A percentile compares a stretch with the other conserved stretches of the same genome.
Evolutionary conservation across 2,113 vertebrate genomes (phyloP).

Genomic region (Columba livia): DNA sequence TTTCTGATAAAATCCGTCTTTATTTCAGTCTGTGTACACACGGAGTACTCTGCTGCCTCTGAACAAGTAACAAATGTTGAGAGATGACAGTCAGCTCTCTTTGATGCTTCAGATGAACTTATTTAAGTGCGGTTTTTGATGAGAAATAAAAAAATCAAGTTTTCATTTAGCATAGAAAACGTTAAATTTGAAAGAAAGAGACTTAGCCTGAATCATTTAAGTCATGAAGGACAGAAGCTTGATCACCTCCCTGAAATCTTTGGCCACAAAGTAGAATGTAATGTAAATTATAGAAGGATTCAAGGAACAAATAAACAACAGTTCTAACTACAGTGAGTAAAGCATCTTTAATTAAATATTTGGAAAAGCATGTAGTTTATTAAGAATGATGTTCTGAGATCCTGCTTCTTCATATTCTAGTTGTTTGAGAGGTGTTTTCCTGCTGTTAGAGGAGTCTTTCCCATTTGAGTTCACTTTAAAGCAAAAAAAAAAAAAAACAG

Average conservation of each 20-base stretch:
- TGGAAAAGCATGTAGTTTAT: background rate
- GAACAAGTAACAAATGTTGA: background rate
- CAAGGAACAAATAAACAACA: background rate
- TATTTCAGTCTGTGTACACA: fast-evolving
- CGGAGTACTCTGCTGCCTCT: background rate
- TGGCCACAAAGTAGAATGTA: background rate
- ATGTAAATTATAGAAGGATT: background rate
- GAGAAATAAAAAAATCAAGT: background rate
- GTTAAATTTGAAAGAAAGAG: background rate
- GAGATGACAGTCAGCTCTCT: background rate
- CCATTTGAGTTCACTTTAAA: background rate
- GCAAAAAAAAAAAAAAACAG: background rate
- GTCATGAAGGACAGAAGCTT: background rate
- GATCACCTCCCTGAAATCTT: background rate
- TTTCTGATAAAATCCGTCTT: background rate
- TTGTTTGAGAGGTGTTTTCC: background rate
- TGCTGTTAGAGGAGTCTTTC: background rate
- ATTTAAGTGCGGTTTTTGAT: background rate
- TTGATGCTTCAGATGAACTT: background rate
- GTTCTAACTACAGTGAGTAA: background rate
- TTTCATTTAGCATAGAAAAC: background rate
- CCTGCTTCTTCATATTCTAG: background rate
- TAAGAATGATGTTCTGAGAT: background rate
- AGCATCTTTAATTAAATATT: background rate
- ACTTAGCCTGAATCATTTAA: background rate